Evolutionary conservation across 2,797 vertebrate genomes (phyloP).

Genomic region (Rhinophrynus dorsalis): DNA sequence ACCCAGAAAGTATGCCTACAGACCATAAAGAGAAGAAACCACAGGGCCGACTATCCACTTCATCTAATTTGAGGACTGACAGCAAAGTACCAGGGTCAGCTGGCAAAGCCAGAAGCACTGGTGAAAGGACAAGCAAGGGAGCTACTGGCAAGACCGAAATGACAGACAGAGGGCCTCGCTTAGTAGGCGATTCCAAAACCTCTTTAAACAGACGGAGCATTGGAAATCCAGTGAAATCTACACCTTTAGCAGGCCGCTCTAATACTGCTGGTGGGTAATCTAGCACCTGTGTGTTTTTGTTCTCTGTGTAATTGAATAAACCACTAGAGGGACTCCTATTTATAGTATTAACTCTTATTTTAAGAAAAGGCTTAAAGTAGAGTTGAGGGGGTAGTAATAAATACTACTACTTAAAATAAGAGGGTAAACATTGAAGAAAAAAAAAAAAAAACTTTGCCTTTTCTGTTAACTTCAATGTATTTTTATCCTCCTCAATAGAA

Average conservation of each 20-base stretch:
- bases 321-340: too few relatives aligned
- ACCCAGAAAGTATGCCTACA: constrained; percentile 68
- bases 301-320: too few relatives aligned
- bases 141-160: constrained; percentile 25
- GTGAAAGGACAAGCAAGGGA: constrained; percentile 48
- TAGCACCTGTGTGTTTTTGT: too few relatives aligned
- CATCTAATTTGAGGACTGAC: neutral
- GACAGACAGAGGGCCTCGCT: constrained; percentile 38
- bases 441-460: too few relatives aligned
- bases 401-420: too few relatives aligned
- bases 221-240: neutral
- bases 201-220: neutral
- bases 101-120: constrained; percentile 7
- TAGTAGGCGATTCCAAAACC: neutral
- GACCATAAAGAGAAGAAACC: constrained; percentile 54
- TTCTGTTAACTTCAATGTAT: too few relatives aligned
- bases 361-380: too few relatives aligned
- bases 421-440: too few relatives aligned
- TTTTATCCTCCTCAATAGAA: too few relatives aligned
- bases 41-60: accelerated
- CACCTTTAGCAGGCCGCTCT: neutral
- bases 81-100: constrained; percentile 61
- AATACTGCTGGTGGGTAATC: constrained; percentile 24
- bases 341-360: too few relatives aligned
- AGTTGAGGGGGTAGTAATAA: too few relatives aligned